phyloP scores from a whole-genome alignment of 2,888 invertebrate species.

The Heliconius aoede region DNA sequence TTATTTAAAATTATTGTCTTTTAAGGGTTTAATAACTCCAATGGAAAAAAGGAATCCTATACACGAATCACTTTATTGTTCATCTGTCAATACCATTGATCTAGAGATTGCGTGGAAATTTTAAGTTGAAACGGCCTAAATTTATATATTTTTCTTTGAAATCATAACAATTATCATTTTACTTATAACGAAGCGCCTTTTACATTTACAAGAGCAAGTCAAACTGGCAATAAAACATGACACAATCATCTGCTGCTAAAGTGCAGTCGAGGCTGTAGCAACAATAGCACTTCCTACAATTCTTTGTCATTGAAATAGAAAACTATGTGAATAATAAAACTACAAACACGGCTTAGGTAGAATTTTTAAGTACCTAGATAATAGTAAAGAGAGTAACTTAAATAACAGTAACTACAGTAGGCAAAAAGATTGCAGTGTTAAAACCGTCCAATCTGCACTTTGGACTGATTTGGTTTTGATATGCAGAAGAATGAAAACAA shows the following conservation, averaged over 20 bases:
- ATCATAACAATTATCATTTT: not conserved
- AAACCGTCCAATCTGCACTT: too few species aligned
- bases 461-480: too few species aligned
- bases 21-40: not conserved
- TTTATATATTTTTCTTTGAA: not conserved
- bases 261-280: not conserved
- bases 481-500: too few species aligned
- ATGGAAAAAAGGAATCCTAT: too few species aligned
- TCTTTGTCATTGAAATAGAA: constrained; percentile 11
- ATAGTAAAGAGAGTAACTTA: not conserved
- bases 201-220: not conserved
- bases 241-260: not conserved
- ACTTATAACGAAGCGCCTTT: too few species aligned
- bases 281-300: not conserved
- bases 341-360: not conserved
- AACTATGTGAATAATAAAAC: not conserved
- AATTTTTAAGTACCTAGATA: not conserved
- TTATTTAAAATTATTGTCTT: not conserved
- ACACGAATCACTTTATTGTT: too few species aligned
- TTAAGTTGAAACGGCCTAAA: too few species aligned
- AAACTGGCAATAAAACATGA: constrained; percentile 1
- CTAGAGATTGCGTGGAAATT: too few species aligned
- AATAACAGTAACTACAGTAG: not conserved
- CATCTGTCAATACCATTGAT: too few species aligned
- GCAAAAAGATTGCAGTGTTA: too few species aligned